Evolutionary conservation across 2,113 vertebrate species (phyloP).

Genomic region (Apteryx owenii): DNA sequence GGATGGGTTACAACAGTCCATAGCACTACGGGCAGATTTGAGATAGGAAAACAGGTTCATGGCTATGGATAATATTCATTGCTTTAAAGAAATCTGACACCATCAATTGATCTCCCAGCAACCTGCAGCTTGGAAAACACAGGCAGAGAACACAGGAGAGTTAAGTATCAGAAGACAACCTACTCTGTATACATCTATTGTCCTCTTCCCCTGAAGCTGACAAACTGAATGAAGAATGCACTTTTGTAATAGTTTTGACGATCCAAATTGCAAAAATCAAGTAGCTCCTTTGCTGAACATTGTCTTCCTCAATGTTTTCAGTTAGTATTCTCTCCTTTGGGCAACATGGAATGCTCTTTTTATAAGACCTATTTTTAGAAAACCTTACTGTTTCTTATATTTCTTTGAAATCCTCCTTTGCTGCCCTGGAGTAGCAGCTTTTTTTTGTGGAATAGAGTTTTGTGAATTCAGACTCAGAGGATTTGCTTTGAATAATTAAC

Average conservation of each 20-base stretch:
- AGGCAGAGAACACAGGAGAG: background rate
- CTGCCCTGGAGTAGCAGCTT: background rate
- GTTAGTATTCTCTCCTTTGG: no score
- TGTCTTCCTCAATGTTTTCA: background rate
- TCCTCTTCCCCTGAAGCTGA: background rate
- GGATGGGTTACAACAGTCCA: background rate
- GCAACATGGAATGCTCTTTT: background rate
- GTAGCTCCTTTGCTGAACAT: background rate
- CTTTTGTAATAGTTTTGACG: background rate
- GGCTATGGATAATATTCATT: background rate
- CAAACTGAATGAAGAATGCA: background rate
- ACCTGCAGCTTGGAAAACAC: background rate
- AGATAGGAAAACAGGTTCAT: background rate
- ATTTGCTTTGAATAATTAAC: background rate
- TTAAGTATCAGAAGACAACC: background rate
- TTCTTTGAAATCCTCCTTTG: background rate
- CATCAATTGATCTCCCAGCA: background rate
- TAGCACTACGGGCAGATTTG: background rate
- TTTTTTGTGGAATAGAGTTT: background rate
- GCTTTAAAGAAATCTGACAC: background rate
- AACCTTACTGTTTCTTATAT: background rate
- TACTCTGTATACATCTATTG: background rate
- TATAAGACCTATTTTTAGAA: background rate
- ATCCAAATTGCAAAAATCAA: background rate
- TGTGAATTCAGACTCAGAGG: background rate